Base-by-base conservation (phyloP, 2,113 vertebrate genomes). In the Eolophus roseicapilla region DNA sequence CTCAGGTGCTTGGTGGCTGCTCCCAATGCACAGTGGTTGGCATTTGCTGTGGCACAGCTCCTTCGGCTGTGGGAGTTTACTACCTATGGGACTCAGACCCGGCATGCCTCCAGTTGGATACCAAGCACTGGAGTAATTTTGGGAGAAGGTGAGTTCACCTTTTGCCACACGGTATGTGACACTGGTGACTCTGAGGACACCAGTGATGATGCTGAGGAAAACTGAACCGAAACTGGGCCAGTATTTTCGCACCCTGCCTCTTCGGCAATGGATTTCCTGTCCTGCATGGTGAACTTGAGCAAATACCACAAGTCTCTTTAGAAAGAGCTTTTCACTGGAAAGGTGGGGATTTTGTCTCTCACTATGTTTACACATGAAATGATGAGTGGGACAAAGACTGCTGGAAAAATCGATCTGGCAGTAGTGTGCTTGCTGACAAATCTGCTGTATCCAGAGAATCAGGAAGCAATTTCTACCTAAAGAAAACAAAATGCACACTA, bases 1-100 rank as follows among this genome's bases (percentile, higher is more conserved):
- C 37, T 71, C 41, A 4, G 1, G 7, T 44, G 18, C 60, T 55
- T 35, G n/a, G 37, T n/a, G 73, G 19, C 21, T 2, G 0, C 29
- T 67, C 18, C n/a, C 0, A 2, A 69, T 9, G 17, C 0, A 1
- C 19, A 35, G 60, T 20, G 11, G 13, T 25, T 2, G 1, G 15
- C 1, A 5, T 81, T 60, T 84, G 50, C 60, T 63, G 31, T 41
- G 70, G 64, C 27, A 37, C 12, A 74, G 18, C 5, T 80, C 29
- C 53, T 74, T 64, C 0, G 2, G 19, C 52, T 79, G 28, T 75
- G 68, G 5, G 7, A 19, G 23, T 83, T 90, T 50, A 33, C 29
- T 24, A 46, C 25, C 21, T 19, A 25, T 24, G 18, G 64, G 27
- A 90, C 39, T n/a, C 79, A 69, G 47, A 47, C 7, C 15, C 27